Evolutionary conservation across 2,888 invertebrate genomes (phyloP).

Genomic region (Clusia tigrina): DNA sequence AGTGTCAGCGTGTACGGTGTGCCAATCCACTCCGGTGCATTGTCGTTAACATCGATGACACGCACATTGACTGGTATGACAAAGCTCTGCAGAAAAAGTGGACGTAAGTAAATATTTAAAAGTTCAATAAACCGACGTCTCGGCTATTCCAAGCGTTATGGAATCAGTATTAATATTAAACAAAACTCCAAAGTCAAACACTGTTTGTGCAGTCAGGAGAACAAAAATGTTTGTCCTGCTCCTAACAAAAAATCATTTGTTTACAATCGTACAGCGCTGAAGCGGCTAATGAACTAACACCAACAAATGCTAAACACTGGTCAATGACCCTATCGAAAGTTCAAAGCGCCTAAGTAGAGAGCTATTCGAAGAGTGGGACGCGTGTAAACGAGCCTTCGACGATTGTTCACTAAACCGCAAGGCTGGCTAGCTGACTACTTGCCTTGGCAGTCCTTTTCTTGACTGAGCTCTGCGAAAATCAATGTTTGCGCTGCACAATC

Average conservation of each 20-base stretch:
- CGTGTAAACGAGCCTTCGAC: neutral
- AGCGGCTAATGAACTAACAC: constrained; percentile 6
- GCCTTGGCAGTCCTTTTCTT: neutral
- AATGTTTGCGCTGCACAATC: constrained; percentile 41
- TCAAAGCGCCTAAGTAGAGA: constrained; percentile 45
- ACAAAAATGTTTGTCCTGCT: constrained; percentile 5
- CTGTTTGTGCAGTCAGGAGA: constrained; percentile 18
- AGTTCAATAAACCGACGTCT: constrained; percentile 8
- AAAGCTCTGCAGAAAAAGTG: constrained; percentile 55
- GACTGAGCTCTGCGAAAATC: constrained; percentile 25
- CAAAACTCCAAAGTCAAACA: constrained; percentile 4
- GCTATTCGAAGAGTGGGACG: neutral
- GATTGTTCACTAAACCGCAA: constrained; percentile 10
- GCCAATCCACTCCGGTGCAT: constrained; percentile 83
- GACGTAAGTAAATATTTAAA: neutral
- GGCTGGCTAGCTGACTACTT: constrained; percentile 5
- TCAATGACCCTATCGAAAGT: constrained; percentile 49
- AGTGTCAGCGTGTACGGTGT: constrained; percentile 84
- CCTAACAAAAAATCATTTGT: neutral
- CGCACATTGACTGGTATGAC: constrained; percentile 67
- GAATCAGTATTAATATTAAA: neutral
- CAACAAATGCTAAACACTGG: constrained; percentile 34
- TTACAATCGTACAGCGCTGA: neutral
- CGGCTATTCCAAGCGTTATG: neutral
- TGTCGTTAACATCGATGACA: constrained; percentile 91